Base-by-base conservation (phyloP, 1,140 invertebrate species). In the Lordiphosa collinella region DNA sequence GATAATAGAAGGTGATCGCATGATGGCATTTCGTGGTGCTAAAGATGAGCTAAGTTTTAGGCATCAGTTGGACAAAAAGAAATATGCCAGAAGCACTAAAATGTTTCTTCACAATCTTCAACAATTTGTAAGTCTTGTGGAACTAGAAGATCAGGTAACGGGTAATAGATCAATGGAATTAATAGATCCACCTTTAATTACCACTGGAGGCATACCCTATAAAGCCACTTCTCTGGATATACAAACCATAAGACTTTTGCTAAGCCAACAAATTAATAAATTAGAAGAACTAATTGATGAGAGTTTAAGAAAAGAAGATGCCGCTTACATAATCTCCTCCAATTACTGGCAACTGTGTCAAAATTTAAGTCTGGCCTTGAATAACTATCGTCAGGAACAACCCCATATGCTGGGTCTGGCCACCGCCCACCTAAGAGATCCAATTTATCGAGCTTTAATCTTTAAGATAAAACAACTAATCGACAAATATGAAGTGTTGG, bases 131-230 rank as follows among this genome's bases (percentile, higher is more conserved):
- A 46, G 44, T 10, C 40, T 46, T 2, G 37, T 54, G 6, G 4
- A 29, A 9, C 25, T 82, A 43, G 71, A 82, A 9, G 29, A 63
- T 7, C 25, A 64, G 6, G 35, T 56, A 5, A 52, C 55, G 0
- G 62, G 51, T 1, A 32, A 16, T 2, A 41, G 8, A 41, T 44
- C 55, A 0, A 11, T 31, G 34, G 43, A 57, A 7, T 31, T 76
- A 1, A 51, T 70, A 10, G 43, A 61, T 41, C 57, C 67, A 1
- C 40, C 50, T 3, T 16, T 82, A 11, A 32, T 82, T 9, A 82
- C 78, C 12, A 82, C 76, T 0, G 71, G 71, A 1, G 76, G 76
- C 1, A 58, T 76, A 25, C 40, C 71, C 0, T 82, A 76, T n/a
- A 48, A 36, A 32, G 22, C 36, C 2, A 61, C 62, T 0, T 16